Conservation (phyloP, 2,113 vertebrate genomes). For the Zeus faber region DNA sequence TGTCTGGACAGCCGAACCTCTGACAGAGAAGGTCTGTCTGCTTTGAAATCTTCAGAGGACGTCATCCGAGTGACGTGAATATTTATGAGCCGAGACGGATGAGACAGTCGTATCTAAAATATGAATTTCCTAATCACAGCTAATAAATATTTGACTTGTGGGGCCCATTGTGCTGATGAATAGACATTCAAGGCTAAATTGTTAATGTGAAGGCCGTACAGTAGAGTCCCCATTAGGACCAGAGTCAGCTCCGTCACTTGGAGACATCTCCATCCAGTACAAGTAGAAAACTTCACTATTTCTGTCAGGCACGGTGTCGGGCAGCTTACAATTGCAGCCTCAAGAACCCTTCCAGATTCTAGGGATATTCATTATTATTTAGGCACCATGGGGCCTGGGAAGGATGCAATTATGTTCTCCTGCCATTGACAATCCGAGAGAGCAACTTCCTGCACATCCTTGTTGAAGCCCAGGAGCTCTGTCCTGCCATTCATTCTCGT, state of each 20-base stretch:
- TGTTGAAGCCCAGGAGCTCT: too few relatives aligned
- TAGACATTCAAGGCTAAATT: slow-evolving; percentile 68
- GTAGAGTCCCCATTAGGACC: slow-evolving; percentile 51
- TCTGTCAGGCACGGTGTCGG: slow-evolving; percentile 18
- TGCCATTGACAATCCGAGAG: too few relatives aligned
- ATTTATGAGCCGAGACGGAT: slow-evolving; percentile 66
- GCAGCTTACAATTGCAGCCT: too few relatives aligned
- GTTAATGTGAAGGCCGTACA: slow-evolving; percentile 65
- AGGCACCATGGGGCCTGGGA: too few relatives aligned
- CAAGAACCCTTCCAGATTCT: too few relatives aligned
- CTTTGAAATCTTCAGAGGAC: slow-evolving; percentile 56
- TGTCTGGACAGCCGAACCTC: slow-evolving; percentile 45
- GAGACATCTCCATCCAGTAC: slow-evolving; percentile 20
- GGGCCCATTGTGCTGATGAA: slow-evolving; percentile 63
- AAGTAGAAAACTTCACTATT: slow-evolving; percentile 29
- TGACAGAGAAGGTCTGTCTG: slow-evolving; percentile 60
- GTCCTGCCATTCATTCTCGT: too few relatives aligned
- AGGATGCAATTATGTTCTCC: too few relatives aligned
- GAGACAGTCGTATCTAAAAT: slow-evolving; percentile 72
- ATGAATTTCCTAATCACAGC: slow-evolving; percentile 76
- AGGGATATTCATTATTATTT: too few relatives aligned
- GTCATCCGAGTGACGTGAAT: slow-evolving; percentile 63
- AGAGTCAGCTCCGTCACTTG: slow-evolving; percentile 57
- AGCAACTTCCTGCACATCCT: too few relatives aligned
- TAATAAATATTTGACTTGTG: slow-evolving; percentile 76